A percentile compares a stretch with the other conserved stretches of the same genome.
phyloP scores from a whole-genome alignment of 2,113 vertebrate genomes.

The Noctilio leporinus region DNA sequence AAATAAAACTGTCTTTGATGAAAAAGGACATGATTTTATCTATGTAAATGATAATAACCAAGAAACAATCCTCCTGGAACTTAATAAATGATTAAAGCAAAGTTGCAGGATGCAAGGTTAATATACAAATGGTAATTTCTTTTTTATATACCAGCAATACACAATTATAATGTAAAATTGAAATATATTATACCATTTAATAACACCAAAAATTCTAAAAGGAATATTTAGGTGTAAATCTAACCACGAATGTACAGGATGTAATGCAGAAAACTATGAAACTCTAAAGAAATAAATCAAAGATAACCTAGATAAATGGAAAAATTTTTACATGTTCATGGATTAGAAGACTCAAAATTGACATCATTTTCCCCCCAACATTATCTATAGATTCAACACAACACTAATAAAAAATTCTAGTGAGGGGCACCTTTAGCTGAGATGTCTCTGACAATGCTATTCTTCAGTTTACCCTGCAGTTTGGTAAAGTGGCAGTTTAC shows the following conservation, averaged over 20 bases:
- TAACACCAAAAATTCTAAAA: neutral
- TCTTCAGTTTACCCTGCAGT: constrained; percentile 82
- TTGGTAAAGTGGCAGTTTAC: constrained; percentile 77
- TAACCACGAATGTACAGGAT: neutral
- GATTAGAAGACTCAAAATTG: neutral
- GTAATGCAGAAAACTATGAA: neutral
- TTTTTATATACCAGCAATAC: neutral
- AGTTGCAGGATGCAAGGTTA: neutral
- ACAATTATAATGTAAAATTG: neutral
- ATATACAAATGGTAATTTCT: neutral
- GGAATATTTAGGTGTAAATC: neutral
- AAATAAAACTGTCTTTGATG: neutral
- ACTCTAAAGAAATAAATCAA: neutral
- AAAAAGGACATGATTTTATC: neutral
- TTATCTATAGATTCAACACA: neutral
- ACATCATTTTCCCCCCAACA: neutral
- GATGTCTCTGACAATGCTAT: constrained; percentile 75
- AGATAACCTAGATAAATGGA: neutral
- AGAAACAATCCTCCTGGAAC: neutral
- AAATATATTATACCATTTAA: neutral
- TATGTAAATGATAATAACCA: neutral
- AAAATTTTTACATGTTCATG: neutral
- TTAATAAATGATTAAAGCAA: neutral
- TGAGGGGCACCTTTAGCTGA: neutral
- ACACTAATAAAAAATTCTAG: neutral